Conservation (phyloP, 2,113 vertebrate genomes). For the Hyperopisus bebe region DNA sequence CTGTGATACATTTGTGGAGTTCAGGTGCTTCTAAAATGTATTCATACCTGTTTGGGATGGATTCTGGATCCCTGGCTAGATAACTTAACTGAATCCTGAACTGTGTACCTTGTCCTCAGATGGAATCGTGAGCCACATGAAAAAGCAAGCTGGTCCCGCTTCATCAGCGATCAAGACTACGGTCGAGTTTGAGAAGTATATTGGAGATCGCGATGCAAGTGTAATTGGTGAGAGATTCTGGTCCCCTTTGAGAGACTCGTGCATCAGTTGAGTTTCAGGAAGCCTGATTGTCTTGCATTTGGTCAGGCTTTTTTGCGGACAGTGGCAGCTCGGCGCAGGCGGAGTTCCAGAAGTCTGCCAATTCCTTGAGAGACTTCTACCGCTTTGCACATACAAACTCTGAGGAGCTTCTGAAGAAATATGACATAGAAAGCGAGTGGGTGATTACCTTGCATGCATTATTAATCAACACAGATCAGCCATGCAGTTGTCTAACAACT, state of each 20-base stretch:
- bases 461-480: neutral
- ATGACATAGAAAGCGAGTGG: constrained; percentile 73
- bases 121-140: constrained; percentile 91
- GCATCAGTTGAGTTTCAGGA: neutral
- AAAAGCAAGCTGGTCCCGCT: constrained; percentile 93
- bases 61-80: neutral
- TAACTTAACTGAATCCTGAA: neutral
- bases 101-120: constrained; percentile 55
- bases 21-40: neutral
- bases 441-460: constrained; percentile 39
- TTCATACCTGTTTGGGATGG: neutral
- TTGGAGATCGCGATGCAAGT: constrained; percentile 71
- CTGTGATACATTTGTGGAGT: neutral
- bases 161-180: constrained; percentile 71
- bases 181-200: constrained; percentile 73
- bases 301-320: constrained; percentile 82
- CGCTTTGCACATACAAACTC: constrained; percentile 84
- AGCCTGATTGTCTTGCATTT: neutral
- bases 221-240: constrained; percentile 74
- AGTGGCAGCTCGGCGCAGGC: constrained; percentile 65
- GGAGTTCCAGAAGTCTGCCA: constrained; percentile 87
- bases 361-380: constrained; percentile 78
- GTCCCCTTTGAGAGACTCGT: neutral
- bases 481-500: neutral
- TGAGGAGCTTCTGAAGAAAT: constrained; percentile 69